Evolutionary conservation across 2,797 vertebrate species (phyloP), one percentile per base, ranked within the genome.

Genomic region (Pteronotus mesoamericanus): DNA sequence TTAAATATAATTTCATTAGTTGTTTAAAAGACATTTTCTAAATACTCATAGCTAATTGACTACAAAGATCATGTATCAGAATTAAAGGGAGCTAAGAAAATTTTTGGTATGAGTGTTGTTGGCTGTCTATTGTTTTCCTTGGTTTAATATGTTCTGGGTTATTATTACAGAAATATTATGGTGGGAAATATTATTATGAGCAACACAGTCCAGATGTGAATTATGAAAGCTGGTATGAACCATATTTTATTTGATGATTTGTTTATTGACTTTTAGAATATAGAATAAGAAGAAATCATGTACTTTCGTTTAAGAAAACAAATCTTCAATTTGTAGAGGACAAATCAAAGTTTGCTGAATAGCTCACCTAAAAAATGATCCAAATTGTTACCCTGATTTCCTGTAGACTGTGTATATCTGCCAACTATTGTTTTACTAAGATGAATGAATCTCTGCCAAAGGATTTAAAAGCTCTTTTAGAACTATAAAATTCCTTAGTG

Each of bases 381-480:
- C 69, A 64, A 71, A 64, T 71, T 96, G 94, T 94, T 94, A 89
- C 90, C 85, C 57, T 37, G 64, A 84, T 71, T 97, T 98, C 92
- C 96, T 93, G 48, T 68, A 97, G 94, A 95, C 83, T 72, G 66
- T 93, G 57, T 89, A 4, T 95, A 96, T 95, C 85, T 91, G 85
- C 96, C 89, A 96, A 92, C 94, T 92, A 91, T 97, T 96, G 96
- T 97, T 96, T 95, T 88, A 92, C 92, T 96, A 82, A 96, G 90
- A 92, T 92, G 74, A 82, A 94, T 89, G 96, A 95, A 91, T 97
- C 79, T 19, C 79, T 91, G 94, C 94, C 95, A 95, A 82, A 98
- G 94, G 68, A 95, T 95, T 94, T 96, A 89, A 94, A 96, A 90
- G 87, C 69, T 94, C 86, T 94, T 94, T 96, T 51, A 96, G 78